Base-by-base conservation (phyloP, 2,797 vertebrate species). In the Tauraco hartlaubi region DNA sequence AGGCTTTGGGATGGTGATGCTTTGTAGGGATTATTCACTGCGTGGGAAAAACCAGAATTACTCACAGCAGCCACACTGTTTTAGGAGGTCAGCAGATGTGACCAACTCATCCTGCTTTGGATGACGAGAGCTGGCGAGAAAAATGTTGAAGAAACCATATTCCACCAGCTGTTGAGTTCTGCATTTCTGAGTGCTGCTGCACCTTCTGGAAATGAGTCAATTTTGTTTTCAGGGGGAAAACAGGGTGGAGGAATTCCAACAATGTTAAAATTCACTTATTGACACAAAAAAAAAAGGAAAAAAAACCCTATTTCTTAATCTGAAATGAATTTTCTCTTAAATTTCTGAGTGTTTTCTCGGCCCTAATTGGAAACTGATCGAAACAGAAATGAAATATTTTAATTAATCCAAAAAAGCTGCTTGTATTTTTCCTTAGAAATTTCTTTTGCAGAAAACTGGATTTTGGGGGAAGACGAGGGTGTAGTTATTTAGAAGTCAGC, bases 81-180 rank as follows among this genome's bases (percentile, higher is more conserved):
- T 55, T 25, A 49, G 49, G 90, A 93, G 82, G 88, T 96, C 94
- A 86, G 88, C 90, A 95, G 90, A 93, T 95, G 85, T 88, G 96
- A 94, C 73, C 93, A 89, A 37, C 83, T 92, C 83, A 86, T 93
- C 73, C 77, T 89, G 74, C 87, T 59, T 31, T 64, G 68, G 91
- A 58, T 66, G 80, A 87, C 1, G 31, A 73, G 67, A 85, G 63
- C 80, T 94, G 83, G 49, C 67, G 41, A 81, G 29, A 91, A 91
- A 76, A 90, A 80, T 3, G 29, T 39, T 52, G 61, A 78, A 77
- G 66, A 52, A 92, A 63, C 71, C 46, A 15, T 92, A 75, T 86
- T 95, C 62, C 6, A 68, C 82, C 90, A 92, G 85, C 75, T 93
- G 90, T 26, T 83, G 67, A 39, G 28, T 67, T 80, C 87, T 86